Evolutionary conservation across 2,888 invertebrate genomes (phyloP).

Genomic region (Tricholauxania praeusta): DNA sequence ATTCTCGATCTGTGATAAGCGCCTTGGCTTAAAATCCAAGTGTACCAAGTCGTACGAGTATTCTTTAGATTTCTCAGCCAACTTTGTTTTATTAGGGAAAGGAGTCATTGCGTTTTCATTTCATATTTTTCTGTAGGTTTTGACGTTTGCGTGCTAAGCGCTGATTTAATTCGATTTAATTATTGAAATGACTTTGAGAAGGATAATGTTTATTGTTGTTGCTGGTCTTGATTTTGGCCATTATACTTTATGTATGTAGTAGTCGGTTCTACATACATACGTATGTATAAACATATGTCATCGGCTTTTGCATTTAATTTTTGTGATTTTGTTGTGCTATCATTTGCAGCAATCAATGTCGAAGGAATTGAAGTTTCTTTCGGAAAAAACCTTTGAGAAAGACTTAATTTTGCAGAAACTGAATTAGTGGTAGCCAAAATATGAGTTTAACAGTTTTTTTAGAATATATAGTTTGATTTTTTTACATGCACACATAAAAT

Average conservation of each 20-base stretch:
- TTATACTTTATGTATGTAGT: background rate
- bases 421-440: too few species aligned
- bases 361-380: background rate
- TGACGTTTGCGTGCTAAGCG: constrained; percentile 36
- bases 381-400: too few species aligned
- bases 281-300: too few species aligned
- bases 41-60: too few species aligned
- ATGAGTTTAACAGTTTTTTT: too few species aligned
- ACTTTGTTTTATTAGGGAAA: too few species aligned
- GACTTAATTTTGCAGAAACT: too few species aligned
- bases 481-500: too few species aligned
- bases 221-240: background rate
- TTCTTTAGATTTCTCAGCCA: too few species aligned
- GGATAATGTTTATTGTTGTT: constrained; percentile 1
- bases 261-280: constrained; percentile 3
- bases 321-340: background rate
- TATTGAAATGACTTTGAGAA: constrained; percentile 28
- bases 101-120: background rate
- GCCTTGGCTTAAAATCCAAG: background rate
- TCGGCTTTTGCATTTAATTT: background rate
- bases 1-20: constrained; percentile 30
- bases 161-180: constrained; percentile 36
- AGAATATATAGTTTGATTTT: too few species aligned
- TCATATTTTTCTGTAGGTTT: constrained; percentile 24
- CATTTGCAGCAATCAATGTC: constrained; percentile 24